Percentiles rank a stretch among this genome's conserved stretches.
Conservation (phyloP, 1,140 invertebrate genomes). For the Ephestia elutella region DNA sequence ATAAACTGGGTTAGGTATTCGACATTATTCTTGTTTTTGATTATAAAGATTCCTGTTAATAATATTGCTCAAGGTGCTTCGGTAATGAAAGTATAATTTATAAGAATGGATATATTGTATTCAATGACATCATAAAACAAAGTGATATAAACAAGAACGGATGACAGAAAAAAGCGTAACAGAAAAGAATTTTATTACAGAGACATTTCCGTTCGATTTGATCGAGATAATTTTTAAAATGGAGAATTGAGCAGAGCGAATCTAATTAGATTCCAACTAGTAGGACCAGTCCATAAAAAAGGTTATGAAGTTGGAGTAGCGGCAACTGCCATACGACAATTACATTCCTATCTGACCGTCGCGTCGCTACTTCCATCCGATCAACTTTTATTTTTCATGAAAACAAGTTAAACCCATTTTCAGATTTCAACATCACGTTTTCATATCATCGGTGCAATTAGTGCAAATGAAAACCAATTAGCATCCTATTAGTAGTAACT, state of each 20-base stretch:
- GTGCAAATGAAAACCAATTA: no score
- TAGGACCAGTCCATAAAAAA: conserved; percentile 40
- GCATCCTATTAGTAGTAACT: no score
- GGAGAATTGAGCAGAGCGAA: conserved; percentile 30
- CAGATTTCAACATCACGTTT: conserved; percentile 1
- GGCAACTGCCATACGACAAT: conserved; percentile 30
- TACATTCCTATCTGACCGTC: conserved; percentile 34
- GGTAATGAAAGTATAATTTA: background rate
- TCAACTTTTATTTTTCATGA: conserved; percentile 26
- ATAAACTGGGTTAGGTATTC: background rate
- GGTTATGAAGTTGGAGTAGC: conserved; percentile 32
- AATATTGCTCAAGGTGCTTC: background rate
- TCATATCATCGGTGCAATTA: no score
- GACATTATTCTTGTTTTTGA: background rate
- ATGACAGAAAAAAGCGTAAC: conserved; percentile 43
- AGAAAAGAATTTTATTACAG: conserved; percentile 45
- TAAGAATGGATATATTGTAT: conserved; percentile 7
- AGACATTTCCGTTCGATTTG: conserved; percentile 45
- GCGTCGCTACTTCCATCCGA: background rate
- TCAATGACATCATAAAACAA: conserved; percentile 32
- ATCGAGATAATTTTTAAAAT: conserved; percentile 46
- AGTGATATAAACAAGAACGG: conserved; percentile 35
- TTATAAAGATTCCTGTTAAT: background rate
- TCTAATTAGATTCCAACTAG: conserved; percentile 47
- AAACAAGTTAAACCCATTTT: no score